Evolutionary conservation across 2,888 invertebrate genomes (phyloP).

Genomic region (Hydriomena furcata): DNA sequence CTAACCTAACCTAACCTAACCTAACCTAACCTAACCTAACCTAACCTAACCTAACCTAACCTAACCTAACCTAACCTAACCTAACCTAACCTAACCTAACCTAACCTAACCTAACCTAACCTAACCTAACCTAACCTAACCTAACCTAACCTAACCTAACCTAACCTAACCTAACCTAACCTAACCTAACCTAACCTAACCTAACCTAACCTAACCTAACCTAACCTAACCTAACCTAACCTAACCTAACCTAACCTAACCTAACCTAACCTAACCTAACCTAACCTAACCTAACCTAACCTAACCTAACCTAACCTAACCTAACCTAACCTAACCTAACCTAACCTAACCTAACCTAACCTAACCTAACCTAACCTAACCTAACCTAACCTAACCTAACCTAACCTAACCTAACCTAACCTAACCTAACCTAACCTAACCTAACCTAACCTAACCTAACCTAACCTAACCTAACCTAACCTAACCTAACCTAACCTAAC

Average conservation of each 20-base stretch:
- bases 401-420: constrained; percentile 40
- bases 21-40: constrained; percentile 39
- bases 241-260: constrained; percentile 37
- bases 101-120: constrained; percentile 38
- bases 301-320: constrained; percentile 30
- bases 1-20: constrained; percentile 33
- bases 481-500: constrained; percentile 35
- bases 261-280: constrained; percentile 30
- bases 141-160: constrained; percentile 35
- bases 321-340: constrained; percentile 34
- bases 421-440: constrained; percentile 39
- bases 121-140: constrained; percentile 38
- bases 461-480: constrained; percentile 37
- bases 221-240: constrained; percentile 32
- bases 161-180: constrained; percentile 30
- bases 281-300: constrained; percentile 32
- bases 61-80: constrained; percentile 36
- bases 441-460: constrained; percentile 38
- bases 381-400: constrained; percentile 38
- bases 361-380: constrained; percentile 37
- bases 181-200: constrained; percentile 32
- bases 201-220: constrained; percentile 20
- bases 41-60: constrained; percentile 35
- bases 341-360: constrained; percentile 39
- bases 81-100: constrained; percentile 38